These are phyloP conservation scores for Solea solea DNA, from an alignment of 2,113 vertebrate genomes.

Conservation along the genomic window DNA sequence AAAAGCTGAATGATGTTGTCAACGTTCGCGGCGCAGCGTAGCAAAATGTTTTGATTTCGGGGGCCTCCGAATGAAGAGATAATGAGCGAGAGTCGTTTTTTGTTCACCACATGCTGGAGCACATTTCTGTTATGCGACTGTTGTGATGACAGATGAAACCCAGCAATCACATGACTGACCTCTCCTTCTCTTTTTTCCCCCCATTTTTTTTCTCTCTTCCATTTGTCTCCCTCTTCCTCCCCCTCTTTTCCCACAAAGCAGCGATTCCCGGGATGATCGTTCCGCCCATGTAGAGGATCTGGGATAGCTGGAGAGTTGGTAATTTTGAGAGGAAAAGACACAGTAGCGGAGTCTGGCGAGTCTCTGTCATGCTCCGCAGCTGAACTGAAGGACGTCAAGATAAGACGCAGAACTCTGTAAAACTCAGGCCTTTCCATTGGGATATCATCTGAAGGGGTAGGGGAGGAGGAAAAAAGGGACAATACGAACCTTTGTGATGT, in stretches of 20 bases:
- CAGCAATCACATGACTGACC: constrained; percentile 80
- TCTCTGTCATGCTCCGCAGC: constrained; percentile 86
- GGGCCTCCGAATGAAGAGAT: constrained; percentile 65
- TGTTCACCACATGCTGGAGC: constrained; percentile 78
- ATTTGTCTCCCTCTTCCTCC: constrained; percentile 43
- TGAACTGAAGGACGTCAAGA: constrained; percentile 88
- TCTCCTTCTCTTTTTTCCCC: constrained; percentile 43
- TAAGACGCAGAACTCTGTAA: constrained; percentile 87
- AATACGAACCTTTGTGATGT: constrained; percentile 69
- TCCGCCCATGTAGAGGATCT: constrained; percentile 93
- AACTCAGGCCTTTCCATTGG: constrained; percentile 97
- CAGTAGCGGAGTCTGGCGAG: constrained; percentile 66
- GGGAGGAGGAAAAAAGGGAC: constrained; percentile 54
- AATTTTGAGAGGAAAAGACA: constrained; percentile 82
- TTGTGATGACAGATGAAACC: constrained; percentile 81
- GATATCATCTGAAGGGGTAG: constrained; percentile 82
- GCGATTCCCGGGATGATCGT: constrained; percentile 97
- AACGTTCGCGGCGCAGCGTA: constrained; percentile 19
- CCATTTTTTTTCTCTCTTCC: constrained; percentile 6
- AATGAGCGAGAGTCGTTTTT: constrained; percentile 70
- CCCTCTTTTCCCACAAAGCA: constrained; percentile 79
- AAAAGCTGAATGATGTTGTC: constrained; percentile 51
- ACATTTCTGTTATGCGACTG: constrained; percentile 79
- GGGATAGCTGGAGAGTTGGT: constrained; percentile 84
- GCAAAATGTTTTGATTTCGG: constrained; percentile 72